These are phyloP conservation scores for Caranx melampygus DNA, from an alignment of 2,113 vertebrate species.

Conservation along the genomic window DNA sequence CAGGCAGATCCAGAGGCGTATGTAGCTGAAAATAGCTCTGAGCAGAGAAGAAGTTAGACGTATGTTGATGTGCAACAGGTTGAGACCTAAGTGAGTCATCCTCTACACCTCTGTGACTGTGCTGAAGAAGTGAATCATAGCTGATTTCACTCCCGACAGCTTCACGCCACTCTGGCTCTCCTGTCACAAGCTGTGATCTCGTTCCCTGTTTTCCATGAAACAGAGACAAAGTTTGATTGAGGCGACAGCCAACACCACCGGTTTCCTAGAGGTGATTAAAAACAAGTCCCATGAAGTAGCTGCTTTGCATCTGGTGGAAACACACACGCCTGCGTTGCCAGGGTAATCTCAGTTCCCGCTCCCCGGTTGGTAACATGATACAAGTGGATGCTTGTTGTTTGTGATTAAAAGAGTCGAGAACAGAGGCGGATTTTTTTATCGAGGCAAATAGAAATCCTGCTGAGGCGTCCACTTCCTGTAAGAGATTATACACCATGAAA, in stretches of 20 bases:
- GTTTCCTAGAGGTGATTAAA: slow-evolving; percentile 64
- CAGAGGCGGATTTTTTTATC: slow-evolving; percentile 56
- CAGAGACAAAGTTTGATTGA: slow-evolving; percentile 42
- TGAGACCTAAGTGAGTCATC: slow-evolving; percentile 48
- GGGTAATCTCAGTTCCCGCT: slow-evolving; percentile 58
- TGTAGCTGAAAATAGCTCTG: slow-evolving; percentile 48
- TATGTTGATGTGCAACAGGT: slow-evolving; percentile 1
- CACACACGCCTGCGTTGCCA: slow-evolving; percentile 43
- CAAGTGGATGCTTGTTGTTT: slow-evolving; percentile 63
- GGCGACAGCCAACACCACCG: slow-evolving; percentile 18
- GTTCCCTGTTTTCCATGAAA: slow-evolving; percentile 9
- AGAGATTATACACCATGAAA: slow-evolving; percentile 52
- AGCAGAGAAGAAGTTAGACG: slow-evolving; percentile 23
- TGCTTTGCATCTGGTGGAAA: slow-evolving; percentile 55
- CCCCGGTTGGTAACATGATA: slow-evolving; percentile 55
- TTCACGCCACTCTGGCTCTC: slow-evolving; percentile 31
- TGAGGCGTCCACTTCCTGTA: slow-evolving; percentile 37
- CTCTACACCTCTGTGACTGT: slow-evolving; percentile 51
- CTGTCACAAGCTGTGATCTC: slow-evolving; percentile 42
- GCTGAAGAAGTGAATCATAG: slow-evolving; percentile 38
- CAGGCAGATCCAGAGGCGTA: slow-evolving; percentile 4
- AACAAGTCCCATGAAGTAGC: slow-evolving; percentile 35
- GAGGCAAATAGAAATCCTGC: slow-evolving; percentile 44
- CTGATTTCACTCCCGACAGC: slow-evolving; percentile 8
- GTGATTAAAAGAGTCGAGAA: slow-evolving; percentile 53